Conservation (phyloP, 2,888 invertebrate species). For the Eremobia ochroleuca region DNA sequence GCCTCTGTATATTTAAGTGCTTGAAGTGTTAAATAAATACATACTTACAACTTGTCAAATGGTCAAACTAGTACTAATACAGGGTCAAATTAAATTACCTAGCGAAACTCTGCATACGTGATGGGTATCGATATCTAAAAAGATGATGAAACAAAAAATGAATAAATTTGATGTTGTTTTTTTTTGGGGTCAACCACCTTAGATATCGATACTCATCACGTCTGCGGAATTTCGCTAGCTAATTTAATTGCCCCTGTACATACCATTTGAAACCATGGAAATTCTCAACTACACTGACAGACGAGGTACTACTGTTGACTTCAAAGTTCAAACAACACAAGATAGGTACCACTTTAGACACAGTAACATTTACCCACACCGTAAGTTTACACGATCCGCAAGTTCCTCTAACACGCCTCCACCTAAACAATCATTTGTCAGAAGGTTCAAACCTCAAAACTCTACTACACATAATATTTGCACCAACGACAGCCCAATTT, state of each 20-base stretch:
- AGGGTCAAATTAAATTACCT: too few relatives aligned
- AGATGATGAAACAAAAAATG: too few relatives aligned
- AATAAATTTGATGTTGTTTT: too few relatives aligned
- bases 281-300: too few relatives aligned
- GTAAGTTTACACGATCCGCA: slow-evolving; percentile 36
- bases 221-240: background rate
- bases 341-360: slow-evolving; percentile 13
- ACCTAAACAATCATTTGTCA: slow-evolving; percentile 1
- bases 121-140: too few relatives aligned
- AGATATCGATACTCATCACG: background rate
- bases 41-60: too few relatives aligned
- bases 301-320: slow-evolving; percentile 14
- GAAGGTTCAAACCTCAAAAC: slow-evolving; percentile 19
- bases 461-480: too few relatives aligned
- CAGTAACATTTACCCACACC: slow-evolving; percentile 52
- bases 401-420: slow-evolving; percentile 5
- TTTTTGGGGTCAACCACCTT: background rate
- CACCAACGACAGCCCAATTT: too few relatives aligned
- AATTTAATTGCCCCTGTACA: background rate
- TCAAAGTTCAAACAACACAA: slow-evolving; percentile 41
- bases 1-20: too few relatives aligned
- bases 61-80: too few relatives aligned
- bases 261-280: background rate
- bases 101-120: too few relatives aligned
- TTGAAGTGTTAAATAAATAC: too few relatives aligned